These are phyloP conservation scores for Zaprionus africanus DNA, from an alignment of 1,140 invertebrate genomes.

Conservation along the genomic window DNA sequence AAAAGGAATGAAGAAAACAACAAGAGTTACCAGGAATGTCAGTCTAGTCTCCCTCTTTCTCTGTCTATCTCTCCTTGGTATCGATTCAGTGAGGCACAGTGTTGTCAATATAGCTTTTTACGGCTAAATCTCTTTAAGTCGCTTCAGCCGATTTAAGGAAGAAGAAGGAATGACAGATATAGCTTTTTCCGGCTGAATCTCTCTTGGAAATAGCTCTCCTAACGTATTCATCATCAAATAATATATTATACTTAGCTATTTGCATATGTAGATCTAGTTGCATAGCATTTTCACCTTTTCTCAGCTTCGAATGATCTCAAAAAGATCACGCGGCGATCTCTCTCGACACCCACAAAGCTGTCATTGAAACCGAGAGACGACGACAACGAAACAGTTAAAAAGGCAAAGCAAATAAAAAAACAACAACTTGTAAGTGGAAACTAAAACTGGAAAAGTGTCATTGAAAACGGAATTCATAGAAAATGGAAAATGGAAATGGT, in stretches of 20 bases:
- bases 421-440: conserved; percentile 27
- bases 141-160: too few relatives aligned
- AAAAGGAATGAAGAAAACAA: not conserved
- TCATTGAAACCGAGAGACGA: conserved; percentile 28
- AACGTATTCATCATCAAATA: not conserved
- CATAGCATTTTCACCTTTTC: not conserved
- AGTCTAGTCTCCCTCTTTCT: not conserved
- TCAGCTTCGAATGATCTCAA: not conserved
- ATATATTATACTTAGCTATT: not conserved
- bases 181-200: not conserved
- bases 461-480: conserved; percentile 36
- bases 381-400: not conserved
- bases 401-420: conserved; percentile 1
- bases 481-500: conserved; percentile 40
- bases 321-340: conserved; percentile 2
- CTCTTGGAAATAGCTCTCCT: not conserved
- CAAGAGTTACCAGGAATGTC: not conserved
- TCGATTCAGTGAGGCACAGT: not conserved
- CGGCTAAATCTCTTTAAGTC: too few relatives aligned
- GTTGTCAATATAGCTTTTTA: not conserved
- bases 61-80: not conserved
- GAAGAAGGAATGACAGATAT: too few relatives aligned
- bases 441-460: conserved; percentile 56
- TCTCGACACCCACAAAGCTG: conserved; percentile 18
- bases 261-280: not conserved